Percentiles rank a stretch among this genome's conserved stretches.
phyloP scores from a whole-genome alignment of 1,140 invertebrate genomes.

The Homalodisca vitripennis region DNA sequence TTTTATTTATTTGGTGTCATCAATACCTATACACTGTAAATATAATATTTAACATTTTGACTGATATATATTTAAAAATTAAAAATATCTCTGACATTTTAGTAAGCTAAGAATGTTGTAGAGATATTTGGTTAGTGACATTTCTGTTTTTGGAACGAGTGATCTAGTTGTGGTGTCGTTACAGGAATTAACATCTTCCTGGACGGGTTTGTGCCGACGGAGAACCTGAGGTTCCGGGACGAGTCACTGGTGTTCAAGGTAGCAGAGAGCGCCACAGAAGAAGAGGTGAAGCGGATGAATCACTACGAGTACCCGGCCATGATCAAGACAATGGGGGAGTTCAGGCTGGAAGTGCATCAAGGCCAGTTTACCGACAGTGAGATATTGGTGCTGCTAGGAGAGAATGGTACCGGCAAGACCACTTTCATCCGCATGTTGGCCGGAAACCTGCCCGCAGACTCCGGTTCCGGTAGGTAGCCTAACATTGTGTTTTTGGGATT shows the following conservation, averaged over 20 bases:
- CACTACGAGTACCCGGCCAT: conserved; percentile 94
- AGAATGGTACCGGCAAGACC: conserved; percentile 99
- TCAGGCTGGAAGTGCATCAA: conserved; percentile 66
- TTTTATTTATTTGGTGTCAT: too few species aligned
- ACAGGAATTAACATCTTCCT: conserved; percentile 98
- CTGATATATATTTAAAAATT: too few species aligned
- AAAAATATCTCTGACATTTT: too few species aligned
- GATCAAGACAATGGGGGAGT: conserved; percentile 81
- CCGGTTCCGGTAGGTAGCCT: conserved; percentile 63
- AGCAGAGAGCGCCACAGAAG: conserved; percentile 95
- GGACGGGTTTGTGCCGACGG: conserved; percentile 98
- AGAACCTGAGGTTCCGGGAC: conserved; percentile 98
- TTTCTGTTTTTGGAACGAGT: too few species aligned
- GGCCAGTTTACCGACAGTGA: conserved; percentile 99
- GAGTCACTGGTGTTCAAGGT: conserved; percentile 97
- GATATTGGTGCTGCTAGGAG: conserved; percentile 96
- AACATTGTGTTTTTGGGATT: too few species aligned
- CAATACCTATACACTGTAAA: too few species aligned
- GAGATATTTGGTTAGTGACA: too few species aligned
- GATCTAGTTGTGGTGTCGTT: too few species aligned
- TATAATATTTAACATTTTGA: too few species aligned
- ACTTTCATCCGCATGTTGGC: conserved; percentile 99
- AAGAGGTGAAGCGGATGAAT: conserved; percentile 95
- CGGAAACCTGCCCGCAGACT: conserved; percentile 90
- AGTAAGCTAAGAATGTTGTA: too few species aligned